Conservation (phyloP, 2,797 vertebrate genomes). For the Oreonectes daqikongensis region DNA sequence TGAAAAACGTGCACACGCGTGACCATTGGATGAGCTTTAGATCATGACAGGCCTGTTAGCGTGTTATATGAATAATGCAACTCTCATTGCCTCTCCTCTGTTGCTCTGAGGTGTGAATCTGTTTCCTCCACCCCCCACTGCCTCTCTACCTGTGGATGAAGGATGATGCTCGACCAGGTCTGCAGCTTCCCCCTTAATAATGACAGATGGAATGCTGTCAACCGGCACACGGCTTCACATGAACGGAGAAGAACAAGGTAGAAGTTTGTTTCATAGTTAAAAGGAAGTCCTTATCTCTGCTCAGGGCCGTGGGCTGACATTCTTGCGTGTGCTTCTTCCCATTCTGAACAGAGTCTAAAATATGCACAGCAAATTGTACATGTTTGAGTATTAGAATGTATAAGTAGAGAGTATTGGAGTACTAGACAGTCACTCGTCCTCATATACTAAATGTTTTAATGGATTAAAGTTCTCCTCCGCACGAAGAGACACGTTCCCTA, state of each 20-base stretch:
- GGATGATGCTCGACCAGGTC: constrained; percentile 20
- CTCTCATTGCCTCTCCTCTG: background rate
- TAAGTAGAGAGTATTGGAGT: background rate
- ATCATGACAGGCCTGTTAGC: constrained; percentile 31
- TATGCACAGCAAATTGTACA: background rate
- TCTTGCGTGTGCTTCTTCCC: background rate
- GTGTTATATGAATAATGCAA: constrained; percentile 18
- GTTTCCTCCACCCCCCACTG: constrained; percentile 1
- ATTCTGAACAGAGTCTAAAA: background rate
- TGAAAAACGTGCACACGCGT: background rate
- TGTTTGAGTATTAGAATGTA: background rate
- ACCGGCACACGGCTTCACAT: background rate
- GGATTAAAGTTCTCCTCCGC: background rate
- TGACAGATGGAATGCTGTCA: constrained; percentile 31
- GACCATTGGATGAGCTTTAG: constrained; percentile 3
- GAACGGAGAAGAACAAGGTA: background rate
- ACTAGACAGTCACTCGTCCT: background rate
- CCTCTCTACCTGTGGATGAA: constrained; percentile 34
- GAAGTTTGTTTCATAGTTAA: background rate
- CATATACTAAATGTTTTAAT: background rate
- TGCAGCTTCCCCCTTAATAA: constrained; percentile 29
- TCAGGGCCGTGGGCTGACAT: background rate
- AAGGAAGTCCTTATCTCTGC: background rate
- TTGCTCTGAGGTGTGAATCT: background rate
- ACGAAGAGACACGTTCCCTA: background rate